Evolutionary conservation across 2,797 vertebrate genomes (phyloP), one percentile per base, ranked within the genome.

Genomic region (Pristis pectinata): DNA sequence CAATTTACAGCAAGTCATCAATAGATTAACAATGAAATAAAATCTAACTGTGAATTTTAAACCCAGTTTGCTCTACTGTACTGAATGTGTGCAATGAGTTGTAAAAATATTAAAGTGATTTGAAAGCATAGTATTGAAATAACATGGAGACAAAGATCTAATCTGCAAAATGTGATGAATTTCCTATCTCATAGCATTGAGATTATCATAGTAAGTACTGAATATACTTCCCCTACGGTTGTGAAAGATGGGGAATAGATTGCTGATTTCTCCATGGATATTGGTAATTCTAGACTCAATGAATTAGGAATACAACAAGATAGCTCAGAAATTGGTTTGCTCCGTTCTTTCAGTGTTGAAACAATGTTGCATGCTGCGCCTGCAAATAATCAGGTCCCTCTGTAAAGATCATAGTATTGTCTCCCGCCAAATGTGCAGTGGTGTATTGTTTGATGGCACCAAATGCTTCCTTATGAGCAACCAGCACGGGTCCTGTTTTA

Each of bases 121-220:
- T 67, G n/a, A 87, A 61, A 64, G 59, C 87, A 91, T 37, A 41
- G 37, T 64, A 67, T 91, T 91, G 87, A 37, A 37, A 64, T 64
- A 64, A 64, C 8, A 41, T 91, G 87, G 59, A 91, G 61, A 91
- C 87, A 19, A 91, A 91, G 59, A 61, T 89, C 30, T 89, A 64
- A 64, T 64, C 34, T 37, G n/a, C n/a, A 61, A 91, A 91, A 91
- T 64, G 87, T 64, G 91, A 91, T 91, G 59, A 64, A 64, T 67
- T 87, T 91, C 87, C n/a, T 64, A n/a, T 41, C n/a, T n/a, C 53
- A 64, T 22, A 24, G 59, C n/a, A n/a, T 19, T 41, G 59, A 91
- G 87, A 91, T 91, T 64, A 91, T 64, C n/a, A 91, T 64, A 91
- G 87, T 91, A 37, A 91, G 34, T 24, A 64, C 59, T 37, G 85